Evolutionary conservation across 2,113 vertebrate genomes (phyloP), one percentile per base, ranked within the genome.

Genomic region (Formicarius rufipectus): DNA sequence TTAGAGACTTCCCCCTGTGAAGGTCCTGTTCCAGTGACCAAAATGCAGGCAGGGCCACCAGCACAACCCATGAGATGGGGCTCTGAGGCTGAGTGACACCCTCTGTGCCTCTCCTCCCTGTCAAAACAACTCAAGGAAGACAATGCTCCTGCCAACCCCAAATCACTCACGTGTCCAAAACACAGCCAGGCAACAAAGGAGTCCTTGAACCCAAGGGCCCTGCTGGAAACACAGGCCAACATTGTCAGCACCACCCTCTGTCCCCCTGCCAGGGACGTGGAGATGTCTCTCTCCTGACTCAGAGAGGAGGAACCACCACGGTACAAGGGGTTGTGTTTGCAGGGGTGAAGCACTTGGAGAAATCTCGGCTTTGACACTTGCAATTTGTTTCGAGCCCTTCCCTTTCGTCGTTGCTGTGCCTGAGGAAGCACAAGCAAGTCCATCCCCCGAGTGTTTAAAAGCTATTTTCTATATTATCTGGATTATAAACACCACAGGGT

Each of bases 211-310:
- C 55, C 4, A 93, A 86, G 42, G 31, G 64, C 94, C 75, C 84
- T 30, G 28, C 58, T 96, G 59, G 96, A 55, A 81, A 95, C 72
- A 97, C 96, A 97, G 45, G 81, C 42, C 79, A 82, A 60, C 95
- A 96, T 93, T 97, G 97, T 97, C 87, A 92, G 94, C 62, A 14
- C 25, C 10, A 6, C 39, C 25, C 84, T 86, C 89, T 87, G 96
- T 93, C 88, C 93, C 81, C 3, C 14, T 90, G 94, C 94, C 97
- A 97, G 77, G 55, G 85, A 94, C 90, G 97, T 35, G 95, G 97
- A 97, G 98, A 98, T 35, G 94, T 97, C 90, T 78, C 93, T 97
- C 94, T 95, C 85, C 96, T 97, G 96, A 97, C 94, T 97, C 97
- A 95, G 74, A 52, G 73, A 68, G 74, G 96, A 93, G 95, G 92